These are phyloP conservation scores for Mythimna ferrago DNA, from an alignment of 2,888 invertebrate genomes.

Conservation along the genomic window DNA sequence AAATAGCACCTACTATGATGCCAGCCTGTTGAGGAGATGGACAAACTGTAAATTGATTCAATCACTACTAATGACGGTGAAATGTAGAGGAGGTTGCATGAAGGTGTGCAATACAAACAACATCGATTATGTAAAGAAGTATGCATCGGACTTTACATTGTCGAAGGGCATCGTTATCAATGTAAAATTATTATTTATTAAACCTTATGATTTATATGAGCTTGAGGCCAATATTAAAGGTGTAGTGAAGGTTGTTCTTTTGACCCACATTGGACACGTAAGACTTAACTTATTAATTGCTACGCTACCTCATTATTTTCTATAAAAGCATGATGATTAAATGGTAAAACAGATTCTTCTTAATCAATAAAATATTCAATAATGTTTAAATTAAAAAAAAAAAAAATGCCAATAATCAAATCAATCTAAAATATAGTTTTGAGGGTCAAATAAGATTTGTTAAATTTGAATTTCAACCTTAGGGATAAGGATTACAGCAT, in stretches of 20 bases:
- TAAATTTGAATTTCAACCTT: slow-evolving; percentile 40
- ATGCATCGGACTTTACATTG: neutral
- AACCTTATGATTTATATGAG: neutral
- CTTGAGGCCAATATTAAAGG: neutral
- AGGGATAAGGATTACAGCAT: slow-evolving; percentile 55
- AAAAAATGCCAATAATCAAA: no score
- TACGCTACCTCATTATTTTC: neutral
- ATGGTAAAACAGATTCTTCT: neutral
- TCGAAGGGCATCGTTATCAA: neutral
- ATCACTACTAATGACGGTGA: slow-evolving; percentile 76
- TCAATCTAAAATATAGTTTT: neutral
- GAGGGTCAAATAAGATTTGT: neutral
- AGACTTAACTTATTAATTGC: neutral
- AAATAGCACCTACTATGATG: slow-evolving; percentile 83
- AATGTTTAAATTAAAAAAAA: neutral
- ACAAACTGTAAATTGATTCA: slow-evolving; percentile 58
- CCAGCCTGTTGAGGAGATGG: slow-evolving; percentile 79
- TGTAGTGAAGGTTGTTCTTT: neutral
- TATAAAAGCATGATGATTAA: neutral
- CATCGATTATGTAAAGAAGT: no score
- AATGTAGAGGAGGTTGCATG: slow-evolving; percentile 76
- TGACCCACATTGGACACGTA: neutral
- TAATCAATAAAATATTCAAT: neutral
- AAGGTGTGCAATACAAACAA: neutral
- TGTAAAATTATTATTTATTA: neutral